Evolutionary conservation across 2,888 invertebrate species (phyloP), one percentile per base, ranked within the genome.

Genomic region (Ectemnius cavifrons): DNA sequence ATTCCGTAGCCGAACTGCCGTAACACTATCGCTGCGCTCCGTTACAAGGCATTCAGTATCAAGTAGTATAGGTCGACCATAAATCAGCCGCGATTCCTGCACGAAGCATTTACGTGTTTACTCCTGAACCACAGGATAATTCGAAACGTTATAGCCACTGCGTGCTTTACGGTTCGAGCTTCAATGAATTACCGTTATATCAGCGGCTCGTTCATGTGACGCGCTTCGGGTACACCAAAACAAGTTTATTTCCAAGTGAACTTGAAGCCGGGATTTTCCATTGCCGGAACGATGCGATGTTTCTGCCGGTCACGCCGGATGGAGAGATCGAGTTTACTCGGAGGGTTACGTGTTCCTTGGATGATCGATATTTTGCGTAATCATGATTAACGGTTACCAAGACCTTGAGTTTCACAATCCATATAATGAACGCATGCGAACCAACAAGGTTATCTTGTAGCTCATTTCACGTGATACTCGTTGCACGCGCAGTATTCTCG

Each of bases 391-490:
- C 49, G 78, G 57, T 68, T 78, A 56, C 45, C 1, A 46, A 63
- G 45, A 47, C 57, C 75, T 73, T 72, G 67, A 76, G 52, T 37
- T 47, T 28, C 37, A 58, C 56, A 20, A 20, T 64, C 14, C 47
- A 47, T 47, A 47, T n/a, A 47, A n/a, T 47, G 11, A 23, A 23
- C 23, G 23, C 23, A 23, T 23, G 23, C 23, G 23, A 23, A 47
- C 47, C 73, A 70, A 82, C 71, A 62, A 63, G 60, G 8, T 59
- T 56, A 13, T 46, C 14, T 80, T 78, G 62, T 68, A 72, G 63
- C 74, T 47, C 49, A 63, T 56, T 47, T 5, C 47, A 27, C 14
- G 28, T 58, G 58, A 28, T 11, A 14, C 27, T 46, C 56, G 49
- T 11, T 52, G 2, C 20, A 52, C 61, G 16, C 47, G 69, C 27